phyloP scores from a whole-genome alignment of 2,113 vertebrate species.

The Chloroceryle aenea region DNA sequence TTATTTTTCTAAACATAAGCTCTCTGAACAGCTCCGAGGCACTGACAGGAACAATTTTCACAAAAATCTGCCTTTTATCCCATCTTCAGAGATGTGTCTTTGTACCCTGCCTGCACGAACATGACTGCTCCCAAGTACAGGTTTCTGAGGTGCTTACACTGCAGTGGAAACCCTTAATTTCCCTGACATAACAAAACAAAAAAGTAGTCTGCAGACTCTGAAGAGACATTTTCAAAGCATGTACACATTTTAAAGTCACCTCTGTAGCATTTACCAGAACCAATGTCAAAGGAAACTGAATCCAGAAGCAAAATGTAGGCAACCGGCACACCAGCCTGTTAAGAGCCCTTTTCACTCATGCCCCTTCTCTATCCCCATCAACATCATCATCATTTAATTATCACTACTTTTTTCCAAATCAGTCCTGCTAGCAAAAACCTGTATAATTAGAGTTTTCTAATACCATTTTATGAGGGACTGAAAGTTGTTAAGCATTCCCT shows the following conservation, averaged over 20 bases:
- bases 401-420: background rate
- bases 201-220: background rate
- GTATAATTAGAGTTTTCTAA: background rate
- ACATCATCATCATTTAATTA: background rate
- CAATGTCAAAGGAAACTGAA: background rate
- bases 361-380: background rate
- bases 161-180: background rate
- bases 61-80: background rate
- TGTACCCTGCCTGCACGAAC: background rate
- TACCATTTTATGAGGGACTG: background rate
- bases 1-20: background rate
- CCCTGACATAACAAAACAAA: background rate
- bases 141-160: background rate
- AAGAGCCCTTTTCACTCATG: background rate
- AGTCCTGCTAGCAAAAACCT: background rate
- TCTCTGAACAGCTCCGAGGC: background rate
- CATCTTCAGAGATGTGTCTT: background rate
- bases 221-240: background rate
- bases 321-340: background rate
- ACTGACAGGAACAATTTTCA: background rate
- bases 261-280: background rate
- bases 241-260: background rate
- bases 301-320: background rate
- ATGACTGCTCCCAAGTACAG: background rate
- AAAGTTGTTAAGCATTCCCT: constrained; percentile 1